Evolutionary conservation across 2,113 vertebrate genomes (phyloP), one percentile per base, ranked within the genome.

Genomic region (Tachysurus fulvidraco): DNA sequence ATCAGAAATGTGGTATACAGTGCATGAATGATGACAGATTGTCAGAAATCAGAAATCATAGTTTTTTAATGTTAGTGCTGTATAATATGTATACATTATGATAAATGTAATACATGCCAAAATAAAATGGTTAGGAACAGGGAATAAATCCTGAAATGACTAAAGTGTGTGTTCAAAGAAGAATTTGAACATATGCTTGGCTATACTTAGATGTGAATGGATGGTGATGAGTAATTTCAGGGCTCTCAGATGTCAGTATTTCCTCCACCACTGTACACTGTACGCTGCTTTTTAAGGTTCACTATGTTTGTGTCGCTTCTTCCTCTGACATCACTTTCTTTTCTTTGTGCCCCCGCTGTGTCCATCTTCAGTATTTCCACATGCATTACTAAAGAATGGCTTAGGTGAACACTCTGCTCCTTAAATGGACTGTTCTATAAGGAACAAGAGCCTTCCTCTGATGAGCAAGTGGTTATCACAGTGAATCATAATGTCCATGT

Each of bases 361-460:
- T 88, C 80, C 25, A 79, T 36, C 73, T 73, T 82, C 73, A 60
- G 74, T 21, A 59, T 65, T 71, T 85, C 10, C 82, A 28, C 64
- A 28, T 55, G n/a, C 57, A 25, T 73, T 73, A 74, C 21, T 50
- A 4, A 64, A 46, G 57, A 84, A 85, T 50, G 54, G 62, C 17
- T 50, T 44, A 79, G 83, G 85, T 88, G 71, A 83, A 90, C 62
- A 69, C 36, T 50, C n/a, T 83, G 41, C 55, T 86, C 16, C 9
- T n/a, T 74, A 36, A 21, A 54, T 0, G 25, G 6, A 25, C 28
- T 25, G 28, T 57, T 67, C 10, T 80, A 25, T 5, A 54, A 30
- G 62, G 9, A 13, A 62, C 9, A 46, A 77, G 19, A 30, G 30
- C 9, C 36, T 13, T 84, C 52, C 65, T 83, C 19, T 59, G 76